Evolutionary conservation across 2,113 vertebrate species (phyloP), one percentile per base, ranked within the genome.

Genomic region (Sinocyclocheilus maitianheensis): DNA sequence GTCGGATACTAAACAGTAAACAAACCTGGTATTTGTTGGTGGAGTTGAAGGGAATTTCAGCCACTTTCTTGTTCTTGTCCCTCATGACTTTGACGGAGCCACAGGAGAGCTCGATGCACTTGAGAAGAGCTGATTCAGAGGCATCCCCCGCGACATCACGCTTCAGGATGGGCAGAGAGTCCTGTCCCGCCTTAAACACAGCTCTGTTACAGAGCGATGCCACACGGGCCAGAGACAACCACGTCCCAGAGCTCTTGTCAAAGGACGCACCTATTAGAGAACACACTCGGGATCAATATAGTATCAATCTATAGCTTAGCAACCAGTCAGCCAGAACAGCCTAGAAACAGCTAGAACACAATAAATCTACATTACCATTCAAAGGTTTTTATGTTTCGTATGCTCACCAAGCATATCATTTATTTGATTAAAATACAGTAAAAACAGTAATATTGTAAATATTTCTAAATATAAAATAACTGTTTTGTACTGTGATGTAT

Each of bases 21-120:
- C 90, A 3, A 40, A 95, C 95, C 95, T 96, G 95, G 86, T 95
- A 95, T 87, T 94, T 94, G 91, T 96, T 95, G 89, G 95, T 95
- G 88, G 94, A 95, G 93, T 97, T 97, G 92, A 98, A 97, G 18
- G 97, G 97, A 81, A 97, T 97, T 93, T 97, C 97, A 0, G 97
- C 96, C 84, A 97, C 96, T 88, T 98, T 97, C 93, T 97, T 97
- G 92, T 96, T 96, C 85, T 96, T 96, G 18, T 97, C 97, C 12
- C 97, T 94, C 94, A 97, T 96, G 81, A 91, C 88, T 84, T 97
- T 97, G 84, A 98, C 96, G 0, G 95, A 79, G 26, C 97, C 97
- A 0, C 96, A 97, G 20, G 96, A 97, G 76, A 97, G 88, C 91
- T 98, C 97, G 0, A 97, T 98, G 63, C 96, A 97, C 88, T 97